Percentiles rank a stretch among this genome's conserved stretches.
These are phyloP conservation scores for Xestia rhomboidea DNA, from an alignment of 2,888 invertebrate species.

Conservation along the genomic window DNA sequence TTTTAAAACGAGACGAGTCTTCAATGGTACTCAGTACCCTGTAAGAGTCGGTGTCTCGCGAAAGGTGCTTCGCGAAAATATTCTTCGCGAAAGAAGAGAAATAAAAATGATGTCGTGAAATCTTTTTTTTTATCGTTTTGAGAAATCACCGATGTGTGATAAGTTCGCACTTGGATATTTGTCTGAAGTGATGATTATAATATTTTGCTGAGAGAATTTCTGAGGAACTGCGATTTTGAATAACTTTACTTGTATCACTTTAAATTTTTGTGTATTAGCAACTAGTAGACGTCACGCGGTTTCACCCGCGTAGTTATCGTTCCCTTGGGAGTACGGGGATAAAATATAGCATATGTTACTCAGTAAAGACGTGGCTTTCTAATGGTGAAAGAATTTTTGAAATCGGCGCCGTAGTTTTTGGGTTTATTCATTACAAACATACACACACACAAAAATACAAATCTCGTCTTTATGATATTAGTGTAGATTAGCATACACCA, in stretches of 20 bases:
- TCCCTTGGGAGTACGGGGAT: too few species aligned
- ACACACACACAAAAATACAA: too few species aligned
- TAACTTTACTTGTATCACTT: not conserved
- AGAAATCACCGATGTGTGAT: conserved; percentile 11
- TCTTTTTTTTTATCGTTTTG: conserved; percentile 16
- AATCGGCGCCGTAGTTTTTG: too few species aligned
- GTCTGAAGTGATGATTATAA: conserved; percentile 33
- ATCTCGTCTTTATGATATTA: too few species aligned
- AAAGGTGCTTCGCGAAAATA: conserved; percentile 55
- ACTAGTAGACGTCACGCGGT: too few species aligned
- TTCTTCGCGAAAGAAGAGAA: conserved; percentile 27
- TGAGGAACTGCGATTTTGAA: not conserved
- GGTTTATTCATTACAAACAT: too few species aligned
- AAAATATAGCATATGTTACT: too few species aligned
- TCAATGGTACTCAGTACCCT: conserved; percentile 74
- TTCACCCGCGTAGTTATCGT: too few species aligned
- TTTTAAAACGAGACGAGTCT: conserved; percentile 70
- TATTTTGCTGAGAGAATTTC: not conserved
- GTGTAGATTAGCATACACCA: too few species aligned
- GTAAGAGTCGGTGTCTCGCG: conserved; percentile 57
- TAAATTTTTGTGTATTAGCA: too few species aligned
- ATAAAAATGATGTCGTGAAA: not conserved
- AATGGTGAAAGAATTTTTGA: too few species aligned
- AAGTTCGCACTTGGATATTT: conserved; percentile 31
- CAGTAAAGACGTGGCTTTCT: too few species aligned